Base-by-base conservation (phyloP, 1,140 invertebrate species). In the Oreohelix idahoensis region DNA sequence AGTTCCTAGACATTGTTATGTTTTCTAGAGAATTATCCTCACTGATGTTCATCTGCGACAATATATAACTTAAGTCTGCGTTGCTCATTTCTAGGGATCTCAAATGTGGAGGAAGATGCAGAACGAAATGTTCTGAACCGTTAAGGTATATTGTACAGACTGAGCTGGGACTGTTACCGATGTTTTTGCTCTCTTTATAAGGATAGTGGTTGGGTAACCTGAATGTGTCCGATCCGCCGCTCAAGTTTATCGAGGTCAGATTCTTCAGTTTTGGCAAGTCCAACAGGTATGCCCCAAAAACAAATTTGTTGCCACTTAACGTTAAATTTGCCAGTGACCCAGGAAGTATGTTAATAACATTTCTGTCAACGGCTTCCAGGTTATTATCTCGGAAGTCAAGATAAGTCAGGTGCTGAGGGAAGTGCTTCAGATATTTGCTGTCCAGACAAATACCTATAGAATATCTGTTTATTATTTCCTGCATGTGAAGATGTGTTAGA, bases 81-180 rank as follows among this genome's bases (percentile, higher is more conserved):
- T 53, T 45, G 11, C 75, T 74, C n/a, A 81, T 69, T 23, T 63
- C 26, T 8, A 81, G 36, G 39, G 17, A 66, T 11, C 58, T 51
- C 4, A 87, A 38, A 0, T 73, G 66, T n/a, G 86, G 86, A 17
- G 84, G 75, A 10, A 87, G 32, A 1, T 69, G 49, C 15, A 81
- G n/a, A 29, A 75, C 76, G 63, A 85, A 35, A 11, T 53, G 15
- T 17, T 11, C 8, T 49, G 8, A 11, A 49, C 17, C 45, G 8
- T 49, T 49, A 49, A 49, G 10, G 45, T 49, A 49, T 8, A 49
- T 49, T 49, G 45, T 49, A 49, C 45, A 49, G 45, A 17, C 8
- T 8, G 45, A 49, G 45, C 17, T 49, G 8, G 45, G 17, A 17
- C 45, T 49, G 45, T 49, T 17, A 49, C 10, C 17, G 10, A 49